These are phyloP conservation scores for Folsomia candida DNA, from an alignment of 2,888 invertebrate species.

Conservation along the genomic window DNA sequence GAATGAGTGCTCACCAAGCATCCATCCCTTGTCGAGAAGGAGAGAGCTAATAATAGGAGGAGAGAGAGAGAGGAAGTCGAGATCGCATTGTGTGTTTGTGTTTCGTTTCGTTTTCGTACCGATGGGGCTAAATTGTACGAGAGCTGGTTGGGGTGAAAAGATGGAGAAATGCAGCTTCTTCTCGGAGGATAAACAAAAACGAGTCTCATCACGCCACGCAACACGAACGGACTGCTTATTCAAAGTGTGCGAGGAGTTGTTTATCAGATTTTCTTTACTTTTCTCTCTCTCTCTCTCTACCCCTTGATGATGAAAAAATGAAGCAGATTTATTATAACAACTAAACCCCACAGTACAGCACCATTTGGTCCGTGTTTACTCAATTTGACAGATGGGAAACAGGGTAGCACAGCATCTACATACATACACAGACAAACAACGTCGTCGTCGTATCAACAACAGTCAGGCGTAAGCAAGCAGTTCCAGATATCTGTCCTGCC, in stretches of 20 bases:
- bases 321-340: constrained; percentile 8
- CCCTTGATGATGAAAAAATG: constrained; percentile 14
- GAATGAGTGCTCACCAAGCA: not conserved
- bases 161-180: not conserved
- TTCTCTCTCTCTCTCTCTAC: constrained; percentile 1
- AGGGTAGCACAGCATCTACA: constrained; percentile 32
- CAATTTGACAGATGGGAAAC: constrained; percentile 52
- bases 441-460: constrained; percentile 25
- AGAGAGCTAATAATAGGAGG: constrained; percentile 12
- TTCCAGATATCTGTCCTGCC: constrained; percentile 1
- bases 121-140: too few species aligned
- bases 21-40: constrained; percentile 2
- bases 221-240: constrained; percentile 30
- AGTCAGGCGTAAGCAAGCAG: constrained; percentile 11
- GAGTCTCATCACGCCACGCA: not conserved
- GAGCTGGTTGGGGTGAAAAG: too few species aligned
- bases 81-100: constrained; percentile 5
- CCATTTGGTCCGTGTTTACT: constrained; percentile 52
- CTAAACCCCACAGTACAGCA: constrained; percentile 29
- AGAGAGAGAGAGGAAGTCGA: constrained; percentile 4
- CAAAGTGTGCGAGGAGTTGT: constrained; percentile 46
- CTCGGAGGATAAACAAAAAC: constrained; percentile 15
- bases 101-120: too few species aligned
- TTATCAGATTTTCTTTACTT: constrained; percentile 49
- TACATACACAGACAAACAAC: constrained; percentile 26